Conservation (phyloP, 2,113 vertebrate species). For the Rhinolophus sinicus region DNA sequence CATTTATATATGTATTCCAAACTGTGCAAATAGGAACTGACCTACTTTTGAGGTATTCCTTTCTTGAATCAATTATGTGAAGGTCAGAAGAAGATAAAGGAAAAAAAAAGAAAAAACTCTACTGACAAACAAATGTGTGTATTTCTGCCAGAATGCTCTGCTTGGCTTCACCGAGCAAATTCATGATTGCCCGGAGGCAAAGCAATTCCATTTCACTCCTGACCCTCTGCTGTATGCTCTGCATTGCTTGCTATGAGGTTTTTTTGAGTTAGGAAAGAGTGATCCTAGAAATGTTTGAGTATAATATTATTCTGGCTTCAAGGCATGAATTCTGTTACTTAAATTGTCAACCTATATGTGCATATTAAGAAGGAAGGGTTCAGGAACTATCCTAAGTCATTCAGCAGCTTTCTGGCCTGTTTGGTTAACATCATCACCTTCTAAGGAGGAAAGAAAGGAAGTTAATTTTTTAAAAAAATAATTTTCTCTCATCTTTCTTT, state of each 20-base stretch:
- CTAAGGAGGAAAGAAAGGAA: background rate
- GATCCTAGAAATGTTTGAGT: conserved; percentile 1
- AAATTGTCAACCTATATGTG: background rate
- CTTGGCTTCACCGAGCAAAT: background rate
- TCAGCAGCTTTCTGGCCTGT: background rate
- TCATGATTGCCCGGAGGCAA: background rate
- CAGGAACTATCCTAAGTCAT: background rate
- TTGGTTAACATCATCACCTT: background rate
- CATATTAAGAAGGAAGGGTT: background rate
- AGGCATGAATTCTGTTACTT: background rate
- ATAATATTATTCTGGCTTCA: conserved; percentile 4
- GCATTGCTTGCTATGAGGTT: background rate
- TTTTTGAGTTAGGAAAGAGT: background rate
- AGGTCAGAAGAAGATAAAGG: background rate
- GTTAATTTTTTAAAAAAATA: background rate
- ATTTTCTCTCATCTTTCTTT: background rate
- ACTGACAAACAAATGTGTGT: background rate
- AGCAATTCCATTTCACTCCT: background rate
- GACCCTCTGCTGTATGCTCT: background rate
- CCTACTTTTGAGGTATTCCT: background rate
- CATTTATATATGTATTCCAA: background rate
- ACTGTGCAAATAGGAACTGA: background rate
- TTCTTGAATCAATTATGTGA: conserved; percentile 25
- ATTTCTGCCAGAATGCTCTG: background rate
- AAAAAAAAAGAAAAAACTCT: background rate